A percentile compares a stretch with the other conserved stretches of the same genome.
phyloP scores from a whole-genome alignment of 2,113 vertebrate species.

The Rattus rattus region DNA sequence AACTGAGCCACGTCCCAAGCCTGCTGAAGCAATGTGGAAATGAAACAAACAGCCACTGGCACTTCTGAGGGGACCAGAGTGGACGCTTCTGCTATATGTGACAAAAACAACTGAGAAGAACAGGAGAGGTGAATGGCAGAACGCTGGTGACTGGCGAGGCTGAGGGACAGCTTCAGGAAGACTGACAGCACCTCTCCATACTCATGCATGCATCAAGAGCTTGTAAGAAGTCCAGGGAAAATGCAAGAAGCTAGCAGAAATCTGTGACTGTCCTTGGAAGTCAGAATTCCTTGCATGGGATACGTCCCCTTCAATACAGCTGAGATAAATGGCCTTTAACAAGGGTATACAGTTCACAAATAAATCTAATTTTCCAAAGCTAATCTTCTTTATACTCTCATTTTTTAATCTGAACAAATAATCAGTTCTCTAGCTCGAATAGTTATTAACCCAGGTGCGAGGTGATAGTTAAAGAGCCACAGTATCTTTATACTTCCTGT shows the following conservation, averaged over 20 bases:
- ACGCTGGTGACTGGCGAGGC: not conserved
- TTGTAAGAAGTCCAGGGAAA: not conserved
- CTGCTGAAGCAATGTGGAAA: not conserved
- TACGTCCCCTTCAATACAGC: rapidly evolving
- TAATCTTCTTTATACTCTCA: not conserved
- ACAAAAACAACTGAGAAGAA: not conserved
- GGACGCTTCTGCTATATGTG: not conserved
- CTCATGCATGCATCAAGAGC: not conserved
- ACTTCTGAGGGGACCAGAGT: not conserved
- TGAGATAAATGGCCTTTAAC: not conserved
- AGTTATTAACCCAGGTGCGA: not conserved
- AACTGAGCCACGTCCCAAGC: not conserved
- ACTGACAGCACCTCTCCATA: not conserved
- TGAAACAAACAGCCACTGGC: not conserved
- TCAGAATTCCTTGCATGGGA: not conserved
- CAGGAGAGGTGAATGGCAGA: not conserved
- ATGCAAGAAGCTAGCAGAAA: not conserved
- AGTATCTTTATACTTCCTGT: not conserved
- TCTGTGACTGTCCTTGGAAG: not conserved
- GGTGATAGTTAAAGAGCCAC: not conserved
- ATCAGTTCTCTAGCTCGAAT: not conserved
- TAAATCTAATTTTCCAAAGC: not conserved
- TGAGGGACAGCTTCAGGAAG: not conserved
- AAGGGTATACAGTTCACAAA: not conserved
- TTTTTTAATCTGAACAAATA: not conserved